These are phyloP conservation scores for Melanostigma gelatinosum DNA, from an alignment of 2,113 vertebrate species.

Conservation along the genomic window DNA sequence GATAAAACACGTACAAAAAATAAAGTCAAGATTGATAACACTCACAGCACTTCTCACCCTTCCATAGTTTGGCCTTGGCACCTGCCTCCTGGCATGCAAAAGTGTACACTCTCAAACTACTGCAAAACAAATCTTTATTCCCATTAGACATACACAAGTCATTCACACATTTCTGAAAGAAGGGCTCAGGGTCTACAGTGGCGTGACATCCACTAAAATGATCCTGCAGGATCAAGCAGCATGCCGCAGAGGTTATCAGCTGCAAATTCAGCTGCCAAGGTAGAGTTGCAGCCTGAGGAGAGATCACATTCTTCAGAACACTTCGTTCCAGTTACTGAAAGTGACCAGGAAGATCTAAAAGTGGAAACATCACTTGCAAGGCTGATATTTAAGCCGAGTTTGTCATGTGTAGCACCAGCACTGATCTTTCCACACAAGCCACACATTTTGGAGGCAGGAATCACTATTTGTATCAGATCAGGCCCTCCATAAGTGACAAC, in stretches of 20 bases:
- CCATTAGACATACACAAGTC: slow-evolving; percentile 56
- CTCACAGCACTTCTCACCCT: slow-evolving; percentile 61
- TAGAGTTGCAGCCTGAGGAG: slow-evolving; percentile 46
- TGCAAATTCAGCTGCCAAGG: slow-evolving; percentile 24
- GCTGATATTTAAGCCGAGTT: background rate
- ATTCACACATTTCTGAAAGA: slow-evolving; percentile 62
- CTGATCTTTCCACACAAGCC: slow-evolving; percentile 54
- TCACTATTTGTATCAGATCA: slow-evolving; percentile 32
- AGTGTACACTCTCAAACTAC: slow-evolving; percentile 51
- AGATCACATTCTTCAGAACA: slow-evolving; percentile 30
- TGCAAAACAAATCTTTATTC: slow-evolving; percentile 44
- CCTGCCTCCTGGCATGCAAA: slow-evolving; percentile 58
- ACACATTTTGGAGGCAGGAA: slow-evolving; percentile 31
- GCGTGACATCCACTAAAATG: slow-evolving; percentile 57
- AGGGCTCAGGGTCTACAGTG: slow-evolving; percentile 47
- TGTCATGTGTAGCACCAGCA: slow-evolving; percentile 45
- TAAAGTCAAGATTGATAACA: slow-evolving; percentile 35
- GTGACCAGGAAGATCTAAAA: slow-evolving; percentile 27
- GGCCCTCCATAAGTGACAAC: slow-evolving; percentile 37
- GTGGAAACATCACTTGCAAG: slow-evolving; percentile 9
- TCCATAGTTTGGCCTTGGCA: slow-evolving; percentile 56
- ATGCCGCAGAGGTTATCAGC: slow-evolving; percentile 54
- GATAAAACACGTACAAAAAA: slow-evolving; percentile 28
- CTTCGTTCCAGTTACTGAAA: slow-evolving; percentile 22
- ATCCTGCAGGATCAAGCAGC: slow-evolving; percentile 43